These are phyloP conservation scores for Hoplodrina ambigua DNA, from an alignment of 2,888 invertebrate genomes.

Conservation along the genomic window DNA sequence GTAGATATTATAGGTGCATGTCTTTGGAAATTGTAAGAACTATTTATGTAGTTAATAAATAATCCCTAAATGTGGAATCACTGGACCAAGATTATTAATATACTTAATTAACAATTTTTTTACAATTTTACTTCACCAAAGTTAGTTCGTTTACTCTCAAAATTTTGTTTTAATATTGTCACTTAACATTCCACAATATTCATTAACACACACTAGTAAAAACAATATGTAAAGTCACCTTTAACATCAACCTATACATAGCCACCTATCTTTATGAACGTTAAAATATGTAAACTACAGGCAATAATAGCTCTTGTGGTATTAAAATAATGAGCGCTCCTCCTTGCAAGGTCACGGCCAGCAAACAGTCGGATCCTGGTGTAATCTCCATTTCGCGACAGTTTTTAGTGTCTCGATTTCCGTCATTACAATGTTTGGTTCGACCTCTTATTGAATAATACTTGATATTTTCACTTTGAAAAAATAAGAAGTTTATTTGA, in stretches of 20 bases:
- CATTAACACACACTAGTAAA: background rate
- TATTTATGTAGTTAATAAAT: too few relatives aligned
- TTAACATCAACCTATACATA: constrained; percentile 15
- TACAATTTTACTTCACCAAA: too few relatives aligned
- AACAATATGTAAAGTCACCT: constrained; percentile 36
- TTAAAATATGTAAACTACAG: constrained; percentile 52
- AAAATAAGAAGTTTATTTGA: too few relatives aligned
- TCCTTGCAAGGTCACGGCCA: constrained; percentile 76
- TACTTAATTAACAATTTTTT: too few relatives aligned
- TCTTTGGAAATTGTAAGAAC: too few relatives aligned
- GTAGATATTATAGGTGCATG: too few relatives aligned
- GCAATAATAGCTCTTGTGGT: constrained; percentile 56
- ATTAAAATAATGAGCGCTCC: constrained; percentile 73
- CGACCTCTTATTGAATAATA: constrained; percentile 45
- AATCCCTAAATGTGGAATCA: too few relatives aligned
- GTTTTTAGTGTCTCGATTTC: constrained; percentile 70
- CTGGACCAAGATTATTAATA: too few relatives aligned
- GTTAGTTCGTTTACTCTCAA: background rate
- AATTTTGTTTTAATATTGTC: background rate
- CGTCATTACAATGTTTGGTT: constrained; percentile 68
- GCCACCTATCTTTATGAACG: constrained; percentile 6
- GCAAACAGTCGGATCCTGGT: constrained; percentile 75
- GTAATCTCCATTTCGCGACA: constrained; percentile 72
- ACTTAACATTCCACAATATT: constrained; percentile 1
- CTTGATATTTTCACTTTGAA: background rate